Evolutionary conservation across 2,888 invertebrate species (phyloP).

Genomic region (Elmis aenea): DNA sequence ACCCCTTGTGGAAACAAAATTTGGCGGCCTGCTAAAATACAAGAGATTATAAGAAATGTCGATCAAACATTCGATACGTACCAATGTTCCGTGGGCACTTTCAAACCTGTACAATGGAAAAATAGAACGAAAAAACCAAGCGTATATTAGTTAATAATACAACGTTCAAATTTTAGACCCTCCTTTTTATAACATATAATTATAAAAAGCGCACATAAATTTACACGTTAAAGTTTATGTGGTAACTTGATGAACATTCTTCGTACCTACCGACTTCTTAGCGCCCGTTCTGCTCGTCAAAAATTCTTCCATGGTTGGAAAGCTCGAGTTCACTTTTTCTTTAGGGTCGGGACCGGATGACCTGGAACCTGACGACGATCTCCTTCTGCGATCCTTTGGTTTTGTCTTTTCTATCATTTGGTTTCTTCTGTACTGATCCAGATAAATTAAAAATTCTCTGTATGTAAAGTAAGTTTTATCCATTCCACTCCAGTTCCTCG

Average conservation of each 20-base stretch:
- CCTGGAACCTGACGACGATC: conserved; percentile 44
- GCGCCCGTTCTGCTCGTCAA: conserved; percentile 46
- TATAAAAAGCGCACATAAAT: no score
- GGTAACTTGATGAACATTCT: no score
- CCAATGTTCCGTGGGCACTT: no score
- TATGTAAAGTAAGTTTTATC: conserved; percentile 68
- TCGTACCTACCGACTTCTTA: conserved; percentile 44
- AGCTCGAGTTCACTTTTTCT: conserved; percentile 43
- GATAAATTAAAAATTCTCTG: conserved; percentile 61
- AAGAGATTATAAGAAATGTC: no score
- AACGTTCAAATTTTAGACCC: conserved; percentile 4
- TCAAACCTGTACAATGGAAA: no score
- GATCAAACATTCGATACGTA: no score
- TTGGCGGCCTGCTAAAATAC: not conserved
- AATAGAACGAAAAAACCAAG: conserved; percentile 1
- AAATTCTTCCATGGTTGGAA: conserved; percentile 54
- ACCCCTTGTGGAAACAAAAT: conserved; percentile 12
- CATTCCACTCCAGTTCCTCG: conserved; percentile 65
- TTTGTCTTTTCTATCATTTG: conserved; percentile 48
- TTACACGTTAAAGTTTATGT: no score
- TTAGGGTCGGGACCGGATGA: conserved; percentile 43
- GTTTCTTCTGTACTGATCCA: conserved; percentile 57
- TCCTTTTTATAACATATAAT: no score
- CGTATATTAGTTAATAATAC: not conserved
- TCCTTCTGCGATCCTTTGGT: conserved; percentile 23